Percentiles rank a stretch among this genome's conserved stretches.
phyloP scores from a whole-genome alignment of 1,140 invertebrate species.

The Helicoverpa armigera region DNA sequence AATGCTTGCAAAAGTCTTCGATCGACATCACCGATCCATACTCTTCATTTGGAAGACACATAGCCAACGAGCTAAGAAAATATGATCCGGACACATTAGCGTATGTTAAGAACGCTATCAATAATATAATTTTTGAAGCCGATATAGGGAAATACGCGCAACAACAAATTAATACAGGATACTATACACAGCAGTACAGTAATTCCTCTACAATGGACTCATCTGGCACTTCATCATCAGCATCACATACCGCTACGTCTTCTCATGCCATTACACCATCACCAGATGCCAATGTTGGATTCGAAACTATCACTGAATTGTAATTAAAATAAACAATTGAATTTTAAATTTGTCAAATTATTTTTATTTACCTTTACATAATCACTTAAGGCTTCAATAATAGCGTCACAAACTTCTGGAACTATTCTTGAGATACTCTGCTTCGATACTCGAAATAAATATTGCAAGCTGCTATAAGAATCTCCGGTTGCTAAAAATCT shows the following conservation, averaged over 20 bases:
- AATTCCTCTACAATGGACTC: constrained; percentile 1
- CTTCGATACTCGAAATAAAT: background rate
- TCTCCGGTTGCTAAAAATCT: background rate
- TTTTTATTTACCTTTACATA: background rate
- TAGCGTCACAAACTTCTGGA: background rate
- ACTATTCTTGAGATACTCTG: background rate
- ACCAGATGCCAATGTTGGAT: background rate
- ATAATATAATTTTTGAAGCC: background rate
- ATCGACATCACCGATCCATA: background rate
- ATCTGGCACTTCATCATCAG: constrained; percentile 5
- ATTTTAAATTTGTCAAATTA: background rate
- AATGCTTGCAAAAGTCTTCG: background rate
- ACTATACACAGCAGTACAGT: constrained; percentile 40
- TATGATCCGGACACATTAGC: background rate
- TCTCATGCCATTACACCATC: constrained; percentile 2
- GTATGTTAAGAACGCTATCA: background rate
- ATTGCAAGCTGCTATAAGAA: background rate
- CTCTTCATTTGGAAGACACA: background rate
- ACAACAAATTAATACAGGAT: constrained; percentile 37
- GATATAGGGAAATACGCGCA: background rate
- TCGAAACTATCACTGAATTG: constrained; percentile 1
- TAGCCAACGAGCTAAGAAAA: background rate
- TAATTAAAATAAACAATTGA: constrained; percentile 9
- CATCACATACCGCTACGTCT: constrained; percentile 5
- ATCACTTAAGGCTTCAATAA: background rate